Percentiles rank a stretch among this genome's conserved stretches.
These are phyloP conservation scores for Prosopocoilus inquinatus DNA, from an alignment of 2,888 invertebrate genomes.

Conservation along the genomic window DNA sequence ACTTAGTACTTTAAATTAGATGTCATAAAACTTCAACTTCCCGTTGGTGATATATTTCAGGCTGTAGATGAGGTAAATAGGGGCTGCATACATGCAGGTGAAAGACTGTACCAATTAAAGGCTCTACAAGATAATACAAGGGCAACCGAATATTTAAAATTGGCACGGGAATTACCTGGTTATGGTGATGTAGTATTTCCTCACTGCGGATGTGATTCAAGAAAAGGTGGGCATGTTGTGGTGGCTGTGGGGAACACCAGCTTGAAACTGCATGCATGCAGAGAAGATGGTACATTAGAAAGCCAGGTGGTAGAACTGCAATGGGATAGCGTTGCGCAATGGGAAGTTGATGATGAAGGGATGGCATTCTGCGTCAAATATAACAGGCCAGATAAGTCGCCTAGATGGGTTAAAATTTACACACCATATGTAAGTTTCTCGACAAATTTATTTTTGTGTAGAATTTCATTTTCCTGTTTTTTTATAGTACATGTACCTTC, in stretches of 20 bases:
- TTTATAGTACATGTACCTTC: conserved; percentile 81
- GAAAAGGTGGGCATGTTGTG: conserved; percentile 80
- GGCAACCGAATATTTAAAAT: conserved; percentile 79
- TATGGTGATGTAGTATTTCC: conserved; percentile 95
- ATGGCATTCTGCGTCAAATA: conserved; percentile 90
- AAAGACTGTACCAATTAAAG: conserved; percentile 93
- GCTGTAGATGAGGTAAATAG: conserved; percentile 95
- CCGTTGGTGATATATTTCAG: conserved; percentile 41
- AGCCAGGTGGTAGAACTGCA: conserved; percentile 72
- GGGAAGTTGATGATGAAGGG: conserved; percentile 90
- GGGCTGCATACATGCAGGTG: conserved; percentile 85
- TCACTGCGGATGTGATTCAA: conserved; percentile 87
- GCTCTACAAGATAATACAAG: conserved; percentile 89
- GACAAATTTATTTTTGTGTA: conserved; percentile 10
- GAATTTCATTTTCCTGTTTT: conserved; percentile 28
- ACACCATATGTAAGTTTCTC: conserved; percentile 79
- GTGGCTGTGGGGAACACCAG: conserved; percentile 55
- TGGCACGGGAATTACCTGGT: conserved; percentile 84
- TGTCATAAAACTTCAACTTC: not conserved
- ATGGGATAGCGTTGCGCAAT: conserved; percentile 81
- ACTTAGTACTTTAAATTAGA: too few species aligned
- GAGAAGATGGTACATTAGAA: conserved; percentile 76
- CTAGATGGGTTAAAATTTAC: conserved; percentile 82
- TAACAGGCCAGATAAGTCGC: conserved; percentile 73
- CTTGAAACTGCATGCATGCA: conserved; percentile 79